Percentiles rank a stretch among this genome's conserved stretches.
These are phyloP conservation scores for Thysanoteuthis rhombus DNA, from an alignment of 2,888 invertebrate species.

Conservation along the genomic window DNA sequence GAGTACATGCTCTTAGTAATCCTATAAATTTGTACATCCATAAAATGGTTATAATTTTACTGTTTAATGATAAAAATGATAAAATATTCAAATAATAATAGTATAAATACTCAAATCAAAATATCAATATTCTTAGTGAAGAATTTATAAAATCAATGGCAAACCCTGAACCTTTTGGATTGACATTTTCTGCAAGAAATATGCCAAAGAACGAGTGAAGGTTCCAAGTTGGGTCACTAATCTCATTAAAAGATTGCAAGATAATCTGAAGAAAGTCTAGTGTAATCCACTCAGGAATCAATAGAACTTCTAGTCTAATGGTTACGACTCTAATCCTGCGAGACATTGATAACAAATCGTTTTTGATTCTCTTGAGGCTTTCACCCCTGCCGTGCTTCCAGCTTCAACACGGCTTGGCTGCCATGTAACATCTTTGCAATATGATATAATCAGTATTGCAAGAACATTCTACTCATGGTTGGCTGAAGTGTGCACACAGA, in stretches of 20 bases:
- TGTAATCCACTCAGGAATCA: background rate
- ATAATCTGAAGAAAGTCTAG: background rate
- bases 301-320: conserved; percentile 12
- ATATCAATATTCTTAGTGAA: background rate
- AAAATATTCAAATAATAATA: too few species aligned
- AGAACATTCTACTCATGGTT: background rate
- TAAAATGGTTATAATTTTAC: too few species aligned
- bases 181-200: background rate
- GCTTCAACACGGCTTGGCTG: background rate
- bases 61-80: too few species aligned
- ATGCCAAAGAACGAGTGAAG: background rate
- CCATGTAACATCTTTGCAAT: background rate
- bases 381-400: background rate
- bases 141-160: background rate
- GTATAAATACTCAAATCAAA: too few species aligned
- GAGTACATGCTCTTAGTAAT: too few species aligned
- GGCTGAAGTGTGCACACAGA: background rate
- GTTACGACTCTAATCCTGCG: background rate
- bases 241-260: background rate
- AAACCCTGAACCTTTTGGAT: background rate
- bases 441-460: background rate
- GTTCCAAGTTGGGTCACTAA: background rate
- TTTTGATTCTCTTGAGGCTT: background rate
- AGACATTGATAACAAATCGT: background rate
- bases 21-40: too few species aligned